Evolutionary conservation across 2,888 invertebrate genomes (phyloP), one percentile per base, ranked within the genome.

Genomic region (Epinotia ramella): DNA sequence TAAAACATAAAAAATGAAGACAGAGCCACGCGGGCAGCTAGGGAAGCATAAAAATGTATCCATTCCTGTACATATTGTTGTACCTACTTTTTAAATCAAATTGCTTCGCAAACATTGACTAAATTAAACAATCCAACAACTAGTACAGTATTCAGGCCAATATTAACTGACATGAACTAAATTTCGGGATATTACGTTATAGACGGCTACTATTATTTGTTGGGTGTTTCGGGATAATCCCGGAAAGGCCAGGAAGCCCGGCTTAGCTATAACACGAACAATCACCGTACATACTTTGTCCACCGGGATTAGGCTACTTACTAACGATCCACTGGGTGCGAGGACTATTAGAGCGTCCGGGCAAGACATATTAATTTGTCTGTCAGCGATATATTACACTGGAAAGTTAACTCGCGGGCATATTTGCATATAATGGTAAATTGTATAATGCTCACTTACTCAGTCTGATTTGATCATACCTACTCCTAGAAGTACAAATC

Each of bases 171-270:
- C 69, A 46, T 44, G 46, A 69, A 60, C n/a, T 28, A 46, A 60
- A 69, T 60, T 60, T 69, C 6, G 59, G 69, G 69, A 57, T 60
- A 59, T 69, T 69, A n/a, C 46, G 69, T 46, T 46, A 60, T 46
- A 69, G 69, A 28, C 68, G 24, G 59, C 59, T 12, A 46, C 24
- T 28, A 60, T 60, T 60, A 69, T 69, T 69, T 69, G 69, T 28
- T 57, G 44, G 69, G 46, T 24, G 69, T 59, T 44, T 69, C 44
- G 69, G 69, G 69, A 69, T 69, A 69, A 69, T 69, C 59, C 60
- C 59, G 59, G 46, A 46, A 69, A 69, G 69, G 44, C 59, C 24
- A 59, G 60, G 33, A 44, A 46, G 44, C 46, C 69, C 24, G 59
- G 69, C 59, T 69, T 60, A 69, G 59, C n/a, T 46, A 12, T 24